phyloP scores from a whole-genome alignment of 1,140 invertebrate species.

The Rhizoglyphus robini region DNA sequence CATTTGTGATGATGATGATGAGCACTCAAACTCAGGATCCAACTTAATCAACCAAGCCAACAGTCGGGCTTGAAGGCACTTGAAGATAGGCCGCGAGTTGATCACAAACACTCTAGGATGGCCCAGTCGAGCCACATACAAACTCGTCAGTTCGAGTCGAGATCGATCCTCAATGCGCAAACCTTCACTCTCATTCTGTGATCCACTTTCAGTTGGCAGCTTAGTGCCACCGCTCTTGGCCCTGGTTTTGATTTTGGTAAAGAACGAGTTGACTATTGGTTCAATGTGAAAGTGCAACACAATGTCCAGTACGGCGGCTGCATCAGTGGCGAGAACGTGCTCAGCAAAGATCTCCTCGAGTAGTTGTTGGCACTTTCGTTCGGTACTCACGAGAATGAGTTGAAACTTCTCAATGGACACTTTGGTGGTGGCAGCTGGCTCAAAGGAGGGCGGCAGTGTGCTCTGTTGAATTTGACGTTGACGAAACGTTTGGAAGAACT shows the following conservation, averaged over 20 bases:
- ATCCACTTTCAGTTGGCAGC: background rate
- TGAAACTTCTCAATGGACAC: background rate
- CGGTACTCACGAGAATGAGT: background rate
- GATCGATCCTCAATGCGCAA: background rate
- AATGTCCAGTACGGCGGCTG: background rate
- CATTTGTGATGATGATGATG: background rate
- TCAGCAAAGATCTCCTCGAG: background rate
- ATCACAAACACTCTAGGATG: background rate
- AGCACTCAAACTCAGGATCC: background rate
- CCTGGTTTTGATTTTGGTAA: background rate
- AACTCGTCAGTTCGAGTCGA: background rate
- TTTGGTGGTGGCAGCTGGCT: background rate
- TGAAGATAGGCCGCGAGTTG: background rate
- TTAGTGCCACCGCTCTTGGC: too few relatives aligned
- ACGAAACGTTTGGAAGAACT: background rate
- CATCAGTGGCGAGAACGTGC: background rate
- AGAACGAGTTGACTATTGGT: constrained; percentile 1
- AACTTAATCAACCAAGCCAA: background rate
- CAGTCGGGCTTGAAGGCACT: background rate
- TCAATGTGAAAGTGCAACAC: background rate
- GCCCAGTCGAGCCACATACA: background rate
- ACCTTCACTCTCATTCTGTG: background rate
- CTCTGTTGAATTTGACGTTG: background rate
- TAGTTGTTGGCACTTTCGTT: background rate
- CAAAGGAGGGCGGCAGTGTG: background rate